Conservation (phyloP, 2,888 invertebrate genomes). For the Morpho helenor region DNA sequence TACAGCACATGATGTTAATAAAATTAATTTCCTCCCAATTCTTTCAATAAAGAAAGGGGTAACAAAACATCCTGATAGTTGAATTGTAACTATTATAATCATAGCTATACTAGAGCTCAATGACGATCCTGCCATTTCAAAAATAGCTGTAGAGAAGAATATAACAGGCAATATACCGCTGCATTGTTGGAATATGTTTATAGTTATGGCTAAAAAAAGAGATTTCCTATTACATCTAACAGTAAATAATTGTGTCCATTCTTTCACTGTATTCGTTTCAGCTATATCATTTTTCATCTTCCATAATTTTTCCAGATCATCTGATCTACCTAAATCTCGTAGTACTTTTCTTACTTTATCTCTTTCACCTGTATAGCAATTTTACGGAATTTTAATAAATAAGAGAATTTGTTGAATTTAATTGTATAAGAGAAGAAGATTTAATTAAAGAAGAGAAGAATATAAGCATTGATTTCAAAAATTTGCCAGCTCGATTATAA, state of each 20-base stretch:
- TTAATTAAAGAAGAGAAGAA: too few species aligned
- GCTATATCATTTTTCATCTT: constrained; percentile 27
- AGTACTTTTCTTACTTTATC: neutral
- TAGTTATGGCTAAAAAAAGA: constrained; percentile 36
- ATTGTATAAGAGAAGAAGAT: too few species aligned
- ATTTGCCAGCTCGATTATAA: too few species aligned
- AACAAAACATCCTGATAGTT: constrained; percentile 16
- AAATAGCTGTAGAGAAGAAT: constrained; percentile 24
- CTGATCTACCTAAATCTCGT: constrained; percentile 34
- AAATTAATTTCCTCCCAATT: constrained; percentile 17
- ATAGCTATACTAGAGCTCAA: constrained; percentile 19
- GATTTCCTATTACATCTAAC: constrained; percentile 43
- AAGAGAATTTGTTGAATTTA: too few species aligned
- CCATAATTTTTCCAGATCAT: constrained; percentile 36
- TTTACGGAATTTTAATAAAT: too few species aligned
- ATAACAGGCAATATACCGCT: constrained; percentile 20
- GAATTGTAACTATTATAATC: constrained; percentile 22
- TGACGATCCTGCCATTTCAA: constrained; percentile 22
- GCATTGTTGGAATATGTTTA: constrained; percentile 32
- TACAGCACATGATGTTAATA: constrained; percentile 15
- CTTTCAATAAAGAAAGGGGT: constrained; percentile 22
- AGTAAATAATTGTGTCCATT: constrained; percentile 39
- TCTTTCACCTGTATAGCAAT: neutral
- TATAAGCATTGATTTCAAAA: too few species aligned
- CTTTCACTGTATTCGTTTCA: constrained; percentile 23